Percentiles rank a stretch among this genome's conserved stretches.
Evolutionary conservation across 2,797 vertebrate genomes (phyloP).

Genomic region (Mus minutoides): DNA sequence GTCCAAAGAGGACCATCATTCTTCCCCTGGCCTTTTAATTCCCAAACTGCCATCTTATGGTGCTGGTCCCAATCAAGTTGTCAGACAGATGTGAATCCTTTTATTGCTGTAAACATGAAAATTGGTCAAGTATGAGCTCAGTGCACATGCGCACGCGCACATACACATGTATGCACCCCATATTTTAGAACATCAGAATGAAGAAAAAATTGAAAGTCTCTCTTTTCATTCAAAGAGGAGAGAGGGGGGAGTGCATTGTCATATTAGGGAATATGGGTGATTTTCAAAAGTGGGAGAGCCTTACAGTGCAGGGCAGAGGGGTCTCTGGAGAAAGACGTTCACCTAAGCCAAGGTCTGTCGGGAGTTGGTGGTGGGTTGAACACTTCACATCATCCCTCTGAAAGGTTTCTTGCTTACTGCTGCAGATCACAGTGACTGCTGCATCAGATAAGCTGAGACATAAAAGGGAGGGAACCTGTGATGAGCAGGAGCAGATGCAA

Average conservation of each 20-base stretch:
- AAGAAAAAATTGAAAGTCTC: neutral
- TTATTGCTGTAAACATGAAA: neutral
- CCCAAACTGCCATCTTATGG: neutral
- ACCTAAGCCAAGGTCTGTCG: neutral
- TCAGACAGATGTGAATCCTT: neutral
- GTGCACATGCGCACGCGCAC: neutral
- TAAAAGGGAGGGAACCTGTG: neutral
- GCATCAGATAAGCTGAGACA: neutral
- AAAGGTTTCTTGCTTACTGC: neutral
- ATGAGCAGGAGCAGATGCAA: neutral
- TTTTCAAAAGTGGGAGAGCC: neutral
- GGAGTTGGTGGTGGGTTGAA: too few species aligned
- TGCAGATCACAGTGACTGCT: neutral
- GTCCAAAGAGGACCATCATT: conserved; percentile 57
- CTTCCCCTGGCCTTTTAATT: conserved; percentile 4
- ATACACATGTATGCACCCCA: neutral
- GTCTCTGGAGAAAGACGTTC: neutral
- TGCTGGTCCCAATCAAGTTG: neutral
- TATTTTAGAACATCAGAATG: neutral
- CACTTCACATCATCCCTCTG: neutral
- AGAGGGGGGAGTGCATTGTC: neutral
- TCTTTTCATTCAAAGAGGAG: conserved; percentile 38
- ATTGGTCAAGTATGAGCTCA: neutral
- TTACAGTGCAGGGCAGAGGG: neutral
- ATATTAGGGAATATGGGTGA: neutral